phyloP scores from a whole-genome alignment of 2,888 invertebrate genomes.

The Tolmerus cingulatus region DNA sequence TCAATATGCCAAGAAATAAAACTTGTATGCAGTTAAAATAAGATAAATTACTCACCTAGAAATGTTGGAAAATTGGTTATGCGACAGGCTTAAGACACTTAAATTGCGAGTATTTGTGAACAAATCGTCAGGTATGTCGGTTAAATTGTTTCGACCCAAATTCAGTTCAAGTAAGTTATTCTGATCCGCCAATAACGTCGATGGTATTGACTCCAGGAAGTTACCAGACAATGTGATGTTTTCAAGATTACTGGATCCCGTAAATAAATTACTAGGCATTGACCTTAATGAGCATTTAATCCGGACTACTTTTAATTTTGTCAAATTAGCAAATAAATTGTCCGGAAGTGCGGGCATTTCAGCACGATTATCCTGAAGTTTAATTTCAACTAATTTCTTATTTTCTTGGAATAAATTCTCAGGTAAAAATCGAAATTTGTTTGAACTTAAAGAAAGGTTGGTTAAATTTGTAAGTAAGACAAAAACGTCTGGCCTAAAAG shows the following conservation, averaged over 20 bases:
- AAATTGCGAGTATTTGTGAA: slow-evolving; percentile 69
- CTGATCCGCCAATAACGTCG: slow-evolving; percentile 70
- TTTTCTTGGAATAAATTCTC: slow-evolving; percentile 69
- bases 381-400: slow-evolving; percentile 66
- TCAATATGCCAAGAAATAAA: background rate
- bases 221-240: slow-evolving; percentile 72
- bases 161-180: slow-evolving; percentile 70
- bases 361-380: slow-evolving; percentile 68
- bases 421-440: slow-evolving; percentile 72
- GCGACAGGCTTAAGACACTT: slow-evolving; percentile 69
- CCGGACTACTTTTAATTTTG: slow-evolving; percentile 68
- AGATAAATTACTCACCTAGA: slow-evolving; percentile 64
- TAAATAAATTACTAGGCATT: slow-evolving; percentile 72
- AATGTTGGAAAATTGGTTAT: slow-evolving; percentile 71
- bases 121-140: slow-evolving; percentile 67
- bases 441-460: slow-evolving; percentile 72
- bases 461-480: slow-evolving; percentile 69
- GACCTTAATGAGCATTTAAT: slow-evolving; percentile 67
- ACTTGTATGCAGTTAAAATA: background rate
- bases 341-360: slow-evolving; percentile 68
- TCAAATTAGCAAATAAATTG: slow-evolving; percentile 70
- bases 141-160: slow-evolving; percentile 72
- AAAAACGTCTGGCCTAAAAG: slow-evolving; percentile 71
- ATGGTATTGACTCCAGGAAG: slow-evolving; percentile 67
- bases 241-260: slow-evolving; percentile 67